Base-by-base conservation (phyloP, 2,113 vertebrate species). In the Lagopus muta region DNA sequence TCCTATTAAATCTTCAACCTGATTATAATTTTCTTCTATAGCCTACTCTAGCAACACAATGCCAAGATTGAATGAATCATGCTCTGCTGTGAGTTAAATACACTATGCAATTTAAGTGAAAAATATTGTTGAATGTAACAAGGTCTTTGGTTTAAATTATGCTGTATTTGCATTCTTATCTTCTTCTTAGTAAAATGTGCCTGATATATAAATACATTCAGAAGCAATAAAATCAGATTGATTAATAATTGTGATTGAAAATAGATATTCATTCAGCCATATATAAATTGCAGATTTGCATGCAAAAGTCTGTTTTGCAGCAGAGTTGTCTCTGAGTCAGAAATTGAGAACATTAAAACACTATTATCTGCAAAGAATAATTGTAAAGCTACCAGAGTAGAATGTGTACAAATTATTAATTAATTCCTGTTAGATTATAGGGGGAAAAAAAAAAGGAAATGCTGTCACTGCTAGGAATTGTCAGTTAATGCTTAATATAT, bases 141-240 rank as follows among this genome's bases (percentile, higher is more conserved):
- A 75, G 18, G 8, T 57, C 43, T 86, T 32, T 61, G 18, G 19
- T 85, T 92, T 93, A 85, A 91, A 95, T 95, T 81, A 73, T 55
- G 57, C 10, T 52, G 83, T 92, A 92, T 88, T 97, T 93, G 30
- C 18, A 54, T 89, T 91, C 36, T 94, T 80, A 38, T 54, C 47
- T 73, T 77, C 16, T 34, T 54, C 71, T 71, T 81, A 66, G 40
- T 64, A 86, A 60, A 94, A 82, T 55, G 14, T 77, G 8, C 24
- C 5, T 42, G 20, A 69, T 87, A 50, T 17, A 61, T 71, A 67
- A 77, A 60, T 83, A 78, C 73, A 69, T 8, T 57, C 21, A 57
- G 38, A 81, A 83, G 20, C 6, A 67, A 72, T 36, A 62, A 24
- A 86, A 88, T 86, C 47, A 77, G n/a, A 62, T 28, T 77, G 5